Evolutionary conservation across 2,113 vertebrate species (phyloP).

Genomic region (Tragelaphus imberbis): DNA sequence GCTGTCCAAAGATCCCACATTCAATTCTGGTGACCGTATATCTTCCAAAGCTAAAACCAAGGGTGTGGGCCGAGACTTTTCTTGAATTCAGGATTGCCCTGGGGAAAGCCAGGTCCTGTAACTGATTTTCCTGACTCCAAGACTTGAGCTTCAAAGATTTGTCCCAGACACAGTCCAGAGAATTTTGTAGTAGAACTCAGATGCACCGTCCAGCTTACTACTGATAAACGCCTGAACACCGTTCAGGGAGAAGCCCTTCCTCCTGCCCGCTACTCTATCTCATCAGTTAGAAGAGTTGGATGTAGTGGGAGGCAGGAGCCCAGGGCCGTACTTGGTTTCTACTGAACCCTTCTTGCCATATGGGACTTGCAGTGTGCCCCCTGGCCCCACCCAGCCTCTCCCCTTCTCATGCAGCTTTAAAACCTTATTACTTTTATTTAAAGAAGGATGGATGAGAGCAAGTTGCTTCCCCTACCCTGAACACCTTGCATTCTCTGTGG

Average conservation of each 20-base stretch:
- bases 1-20: background rate
- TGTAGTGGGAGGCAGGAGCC: background rate
- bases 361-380: background rate
- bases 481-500: background rate
- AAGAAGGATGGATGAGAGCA: background rate
- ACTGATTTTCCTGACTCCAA: background rate
- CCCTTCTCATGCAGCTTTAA: conserved; percentile 49
- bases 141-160: background rate
- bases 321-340: background rate
- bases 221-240: background rate
- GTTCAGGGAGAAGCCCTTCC: background rate
- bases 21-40: background rate
- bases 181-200: background rate
- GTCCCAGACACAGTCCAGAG: conserved; percentile 35
- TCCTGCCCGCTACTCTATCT: background rate
- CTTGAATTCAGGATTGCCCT: background rate
- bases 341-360: background rate
- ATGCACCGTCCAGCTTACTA: background rate
- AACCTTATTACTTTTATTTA: conserved; percentile 20
- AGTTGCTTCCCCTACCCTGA: background rate
- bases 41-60: background rate
- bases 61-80: background rate
- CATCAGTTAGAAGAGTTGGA: background rate
- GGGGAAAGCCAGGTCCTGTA: background rate
- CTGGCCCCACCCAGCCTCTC: background rate